These are phyloP conservation scores for Crotalus horridus DNA, from an alignment of 2,113 vertebrate genomes.

Conservation along the genomic window DNA sequence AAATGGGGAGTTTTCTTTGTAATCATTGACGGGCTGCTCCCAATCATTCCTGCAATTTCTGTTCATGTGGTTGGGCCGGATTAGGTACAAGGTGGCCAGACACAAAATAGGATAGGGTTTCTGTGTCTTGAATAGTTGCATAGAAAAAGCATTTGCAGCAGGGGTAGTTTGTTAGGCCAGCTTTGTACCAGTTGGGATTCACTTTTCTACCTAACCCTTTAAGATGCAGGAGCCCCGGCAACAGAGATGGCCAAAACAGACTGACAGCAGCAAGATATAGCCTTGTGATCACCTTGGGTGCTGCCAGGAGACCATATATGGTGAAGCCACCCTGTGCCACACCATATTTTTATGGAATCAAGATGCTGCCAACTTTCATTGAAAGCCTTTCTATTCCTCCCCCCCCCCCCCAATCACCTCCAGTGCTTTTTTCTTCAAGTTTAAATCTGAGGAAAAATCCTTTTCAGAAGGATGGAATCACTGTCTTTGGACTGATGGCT, in stretches of 20 bases:
- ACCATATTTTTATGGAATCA: not conserved
- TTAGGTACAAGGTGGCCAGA: not conserved
- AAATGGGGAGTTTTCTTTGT: not conserved
- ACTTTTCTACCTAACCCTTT: not conserved
- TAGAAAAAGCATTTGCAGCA: not conserved
- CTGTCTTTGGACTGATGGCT: not conserved
- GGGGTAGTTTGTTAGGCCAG: not conserved
- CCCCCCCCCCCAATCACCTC: no score
- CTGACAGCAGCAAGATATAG: not conserved
- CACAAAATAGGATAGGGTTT: not conserved
- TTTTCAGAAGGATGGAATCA: not conserved
- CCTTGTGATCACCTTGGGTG: not conserved
- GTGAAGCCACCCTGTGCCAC: not conserved
- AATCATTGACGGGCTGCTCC: not conserved
- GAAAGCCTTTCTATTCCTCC: not conserved
- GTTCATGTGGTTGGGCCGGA: not conserved
- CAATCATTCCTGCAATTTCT: not conserved
- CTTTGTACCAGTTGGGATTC: not conserved
- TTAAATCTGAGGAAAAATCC: not conserved
- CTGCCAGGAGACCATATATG: not conserved
- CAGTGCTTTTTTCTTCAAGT: not conserved
- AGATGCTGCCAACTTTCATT: not conserved
- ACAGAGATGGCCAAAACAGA: not conserved
- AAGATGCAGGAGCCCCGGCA: not conserved
- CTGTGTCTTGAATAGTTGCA: not conserved